Evolutionary conservation across 2,797 vertebrate genomes (phyloP), one percentile per base, ranked within the genome.

Genomic region (Orestias chungarensis): DNA sequence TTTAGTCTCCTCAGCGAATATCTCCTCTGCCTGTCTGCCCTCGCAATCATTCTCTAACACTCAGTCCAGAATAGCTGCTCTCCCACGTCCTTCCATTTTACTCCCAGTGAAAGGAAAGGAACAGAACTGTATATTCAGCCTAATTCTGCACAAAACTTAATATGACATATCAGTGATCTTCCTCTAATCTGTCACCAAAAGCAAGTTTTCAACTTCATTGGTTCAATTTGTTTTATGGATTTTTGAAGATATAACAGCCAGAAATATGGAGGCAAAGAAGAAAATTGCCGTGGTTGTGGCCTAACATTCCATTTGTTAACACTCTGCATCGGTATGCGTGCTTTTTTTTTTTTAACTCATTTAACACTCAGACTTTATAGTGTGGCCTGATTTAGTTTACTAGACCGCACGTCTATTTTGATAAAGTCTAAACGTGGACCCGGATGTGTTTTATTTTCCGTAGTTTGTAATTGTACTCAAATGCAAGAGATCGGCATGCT

Each of bases 1-100:
- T 93, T 93, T 93, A 93, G 91, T 93, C 91, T 92, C 82, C 86
- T 92, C 91, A 93, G 91, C 89, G 89, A 92, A 92, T 93, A 92
- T 92, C 88, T 92, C 75, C 83, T 76, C 86, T 89, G 85, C 87
- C 84, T 25, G 79, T 87, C 84, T 89, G 85, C 87, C 83, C 77
- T 88, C 65, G 54, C 87, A 91, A 90, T 89, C 89, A 89, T 78
- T 70, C 85, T 89, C 73, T 68, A 67, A 61, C 84, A 87, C 78
- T 66, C 80, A 75, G 82, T 84, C 77, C 74, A 84, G 78, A 79
- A 12, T 66, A 76, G 65, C 76, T 76, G 72, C 75, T 81, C 82
- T 86, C 75, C 67, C 72, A 75, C 40, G 38, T 83, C 83, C 84
- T 80, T 64, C 42, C 44, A 42, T 33, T 74, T 84, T 81, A 70